phyloP scores from a whole-genome alignment of 2,888 invertebrate species.

The Ferrisia virgata region DNA sequence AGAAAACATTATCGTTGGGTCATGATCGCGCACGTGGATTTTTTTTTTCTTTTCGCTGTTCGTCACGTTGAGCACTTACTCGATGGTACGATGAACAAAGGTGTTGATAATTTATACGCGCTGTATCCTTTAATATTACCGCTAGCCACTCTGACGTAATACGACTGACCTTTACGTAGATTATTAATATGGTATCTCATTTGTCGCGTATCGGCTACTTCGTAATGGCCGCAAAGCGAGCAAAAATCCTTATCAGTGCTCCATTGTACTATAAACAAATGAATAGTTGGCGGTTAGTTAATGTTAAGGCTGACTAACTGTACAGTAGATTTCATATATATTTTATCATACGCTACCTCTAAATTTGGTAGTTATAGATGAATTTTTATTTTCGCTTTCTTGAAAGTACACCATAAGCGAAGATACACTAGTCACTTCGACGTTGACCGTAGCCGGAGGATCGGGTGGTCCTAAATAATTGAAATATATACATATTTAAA shows the following conservation, averaged over 20 bases:
- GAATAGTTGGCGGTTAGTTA: too few species aligned
- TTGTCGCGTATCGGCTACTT: constrained; percentile 67
- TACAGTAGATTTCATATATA: too few species aligned
- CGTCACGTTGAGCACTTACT: constrained; percentile 62
- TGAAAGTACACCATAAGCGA: constrained; percentile 67
- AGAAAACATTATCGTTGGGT: constrained; percentile 44
- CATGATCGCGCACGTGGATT: too few species aligned
- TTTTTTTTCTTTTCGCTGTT: too few species aligned
- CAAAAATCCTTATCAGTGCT: constrained; percentile 56
- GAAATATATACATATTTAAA: too few species aligned
- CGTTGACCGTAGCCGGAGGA: constrained; percentile 72
- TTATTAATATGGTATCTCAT: constrained; percentile 65
- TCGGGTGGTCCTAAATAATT: constrained; percentile 66
- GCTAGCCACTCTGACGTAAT: constrained; percentile 86
- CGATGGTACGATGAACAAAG: constrained; percentile 83
- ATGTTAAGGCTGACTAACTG: too few species aligned
- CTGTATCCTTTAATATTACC: constrained; percentile 93
- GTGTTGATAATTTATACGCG: constrained; percentile 69
- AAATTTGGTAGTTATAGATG: constrained; percentile 83
- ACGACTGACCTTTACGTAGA: constrained; percentile 78
- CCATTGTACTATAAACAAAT: constrained; percentile 98
- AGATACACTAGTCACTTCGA: constrained; percentile 68
- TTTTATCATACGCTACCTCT: too few species aligned
- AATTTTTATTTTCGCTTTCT: constrained; percentile 68
- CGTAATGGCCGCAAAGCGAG: constrained; percentile 51